Evolutionary conservation across 2,888 invertebrate species (phyloP).

Genomic region (Tetanocera ferruginea): DNA sequence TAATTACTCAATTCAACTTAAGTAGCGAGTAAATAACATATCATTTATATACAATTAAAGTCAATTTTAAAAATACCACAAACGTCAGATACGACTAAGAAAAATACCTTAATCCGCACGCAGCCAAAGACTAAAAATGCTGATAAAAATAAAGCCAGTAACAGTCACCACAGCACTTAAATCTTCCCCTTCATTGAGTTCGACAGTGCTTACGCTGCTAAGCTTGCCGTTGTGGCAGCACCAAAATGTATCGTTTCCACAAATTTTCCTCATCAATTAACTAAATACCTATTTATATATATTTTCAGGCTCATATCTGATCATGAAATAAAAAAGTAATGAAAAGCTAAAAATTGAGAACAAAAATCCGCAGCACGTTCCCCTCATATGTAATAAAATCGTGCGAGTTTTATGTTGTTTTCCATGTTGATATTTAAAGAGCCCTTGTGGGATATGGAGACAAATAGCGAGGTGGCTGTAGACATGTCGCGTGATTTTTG

Average conservation of each 20-base stretch:
- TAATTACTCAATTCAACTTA: too few relatives aligned
- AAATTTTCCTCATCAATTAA: constrained; percentile 17
- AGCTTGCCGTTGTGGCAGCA: neutral
- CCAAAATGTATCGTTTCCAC: neutral
- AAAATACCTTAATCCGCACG: neutral
- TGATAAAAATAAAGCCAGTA: neutral
- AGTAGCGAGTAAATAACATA: too few relatives aligned
- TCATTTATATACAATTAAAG: too few relatives aligned
- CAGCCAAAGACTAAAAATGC: neutral
- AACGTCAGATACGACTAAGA: neutral
- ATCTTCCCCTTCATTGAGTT: constrained; percentile 5
- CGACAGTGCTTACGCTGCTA: neutral
- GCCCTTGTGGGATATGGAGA: neutral
- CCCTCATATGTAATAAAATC: constrained; percentile 17
- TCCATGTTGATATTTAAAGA: constrained; percentile 9
- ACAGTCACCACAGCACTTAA: neutral
- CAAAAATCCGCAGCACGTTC: constrained; percentile 6
- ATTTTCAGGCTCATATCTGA: constrained; percentile 10
- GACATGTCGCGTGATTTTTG: constrained; percentile 19
- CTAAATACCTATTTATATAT: neutral
- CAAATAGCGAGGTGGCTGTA: neutral
- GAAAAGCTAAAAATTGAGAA: neutral
- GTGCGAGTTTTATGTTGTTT: constrained; percentile 1
- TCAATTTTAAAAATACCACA: neutral
- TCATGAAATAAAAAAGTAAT: neutral